Evolutionary conservation across 1,140 invertebrate species (phyloP), one percentile per base, ranked within the genome.

Genomic region (Lerema accius): DNA sequence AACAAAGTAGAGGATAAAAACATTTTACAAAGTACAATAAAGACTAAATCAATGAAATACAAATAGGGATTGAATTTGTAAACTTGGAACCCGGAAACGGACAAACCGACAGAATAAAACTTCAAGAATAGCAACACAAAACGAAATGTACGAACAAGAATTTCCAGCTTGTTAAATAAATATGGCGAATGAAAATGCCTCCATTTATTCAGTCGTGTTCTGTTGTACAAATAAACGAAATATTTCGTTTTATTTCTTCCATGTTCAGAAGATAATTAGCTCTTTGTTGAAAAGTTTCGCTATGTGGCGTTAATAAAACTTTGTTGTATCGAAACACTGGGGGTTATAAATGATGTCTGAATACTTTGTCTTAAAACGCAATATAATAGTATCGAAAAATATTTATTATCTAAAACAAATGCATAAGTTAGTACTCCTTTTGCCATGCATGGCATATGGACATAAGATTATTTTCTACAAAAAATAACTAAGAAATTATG

Each of bases 131-230:
- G 35, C 56, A 60, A 60, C 40, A 58, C 55, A 49, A 60, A 60
- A 19, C 55, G 7, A 28, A 49, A 59, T 59, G 45, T 17, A 60
- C 43, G 17, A 28, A 42, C 45, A 60, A 60, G 45, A 49, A 49
- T 60, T 60, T 49, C 17, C 45, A 49, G 56, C 56, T 60, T 60
- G 17, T 60, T 49, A 60, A 60, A 49, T 39, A 60, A 19, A 60
- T 49, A 45, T 40, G 5, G 45, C 26, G 13, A 60, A 60, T 49
- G 56, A 26, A 13, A 46, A 43, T 35, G 42, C 42, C 49, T 51
- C 49, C 49, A 35, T 10, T 14, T 32, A 13, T 42, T 23, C 39
- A 43, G 26, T 32, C 14, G 51, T 32, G 35, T 56, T 56, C 40
- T 42, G 39, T 43, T 45, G 23, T 19, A 45, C 19, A 58, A 45